Evolutionary conservation across 2,888 invertebrate genomes (phyloP).

Genomic region (Bibio marci): DNA sequence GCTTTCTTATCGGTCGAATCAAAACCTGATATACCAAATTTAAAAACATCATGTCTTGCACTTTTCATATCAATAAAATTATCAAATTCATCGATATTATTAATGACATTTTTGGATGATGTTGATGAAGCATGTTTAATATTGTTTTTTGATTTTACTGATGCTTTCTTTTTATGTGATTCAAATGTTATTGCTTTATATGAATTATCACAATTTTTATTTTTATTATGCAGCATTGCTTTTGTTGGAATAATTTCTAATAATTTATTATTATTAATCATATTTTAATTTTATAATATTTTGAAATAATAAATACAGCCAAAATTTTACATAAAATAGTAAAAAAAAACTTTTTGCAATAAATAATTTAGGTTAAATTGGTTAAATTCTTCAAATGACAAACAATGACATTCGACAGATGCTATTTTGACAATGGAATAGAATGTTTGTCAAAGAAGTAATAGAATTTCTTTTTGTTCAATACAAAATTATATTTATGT

Average conservation of each 20-base stretch:
- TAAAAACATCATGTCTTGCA: constrained; percentile 64
- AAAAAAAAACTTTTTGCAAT: no score
- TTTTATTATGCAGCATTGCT: constrained; percentile 19
- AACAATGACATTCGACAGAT: no score
- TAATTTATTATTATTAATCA: no score
- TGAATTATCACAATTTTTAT: constrained; percentile 9
- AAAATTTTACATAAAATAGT: no score
- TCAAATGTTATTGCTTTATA: constrained; percentile 22
- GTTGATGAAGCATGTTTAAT: background rate
- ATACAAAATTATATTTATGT: no score
- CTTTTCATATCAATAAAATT: constrained; percentile 46
- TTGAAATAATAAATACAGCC: no score
- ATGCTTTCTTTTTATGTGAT: constrained; percentile 8
- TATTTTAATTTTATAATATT: no score
- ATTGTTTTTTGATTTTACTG: background rate
- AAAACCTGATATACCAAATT: constrained; percentile 67
- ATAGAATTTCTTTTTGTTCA: no score
- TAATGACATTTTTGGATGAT: background rate
- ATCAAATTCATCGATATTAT: background rate
- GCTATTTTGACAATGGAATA: no score
- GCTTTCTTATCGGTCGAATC: constrained; percentile 50
- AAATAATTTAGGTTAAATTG: no score
- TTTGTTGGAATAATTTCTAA: constrained; percentile 21
- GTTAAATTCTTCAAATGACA: no score
- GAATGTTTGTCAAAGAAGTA: no score